Evolutionary conservation across 2,797 vertebrate species (phyloP).

Genomic region (Periophthalmus magnuspinnatus): DNA sequence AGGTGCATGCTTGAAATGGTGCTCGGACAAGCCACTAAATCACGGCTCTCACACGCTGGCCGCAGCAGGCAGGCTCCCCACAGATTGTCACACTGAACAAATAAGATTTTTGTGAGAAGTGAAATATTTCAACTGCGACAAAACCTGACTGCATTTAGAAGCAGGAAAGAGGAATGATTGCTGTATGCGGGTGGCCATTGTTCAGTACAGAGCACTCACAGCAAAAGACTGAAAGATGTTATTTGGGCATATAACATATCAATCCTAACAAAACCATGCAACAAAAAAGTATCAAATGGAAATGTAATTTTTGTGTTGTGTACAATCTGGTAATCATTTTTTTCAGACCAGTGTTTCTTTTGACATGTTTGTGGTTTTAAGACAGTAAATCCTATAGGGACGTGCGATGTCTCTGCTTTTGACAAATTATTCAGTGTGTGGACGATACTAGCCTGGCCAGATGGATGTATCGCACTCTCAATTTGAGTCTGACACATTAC

Average conservation of each 20-base stretch:
- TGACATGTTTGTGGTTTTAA: background rate
- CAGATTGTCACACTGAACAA: conserved; percentile 49
- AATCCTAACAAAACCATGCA: background rate
- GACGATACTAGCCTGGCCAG: no score
- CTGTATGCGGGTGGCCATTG: background rate
- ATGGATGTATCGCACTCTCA: no score
- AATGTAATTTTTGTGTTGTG: background rate
- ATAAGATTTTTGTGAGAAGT: conserved; percentile 41
- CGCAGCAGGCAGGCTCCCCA: conserved; percentile 25
- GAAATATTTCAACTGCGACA: conserved; percentile 37
- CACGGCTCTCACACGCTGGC: conserved; percentile 39
- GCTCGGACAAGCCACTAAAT: conserved; percentile 55
- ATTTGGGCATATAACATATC: background rate
- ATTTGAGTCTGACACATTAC: no score
- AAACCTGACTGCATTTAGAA: conserved; percentile 10
- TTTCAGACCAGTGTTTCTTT: background rate
- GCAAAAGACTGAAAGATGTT: conserved; percentile 1
- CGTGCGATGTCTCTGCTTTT: no score
- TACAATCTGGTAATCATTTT: no score
- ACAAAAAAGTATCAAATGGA: background rate
- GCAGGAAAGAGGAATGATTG: background rate
- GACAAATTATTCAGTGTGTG: no score
- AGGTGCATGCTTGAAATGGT: conserved; percentile 45
- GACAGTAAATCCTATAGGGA: no score
- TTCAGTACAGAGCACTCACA: background rate